Evolutionary conservation across 2,888 invertebrate species (phyloP).

Genomic region (Drosophila diplacantha): DNA sequence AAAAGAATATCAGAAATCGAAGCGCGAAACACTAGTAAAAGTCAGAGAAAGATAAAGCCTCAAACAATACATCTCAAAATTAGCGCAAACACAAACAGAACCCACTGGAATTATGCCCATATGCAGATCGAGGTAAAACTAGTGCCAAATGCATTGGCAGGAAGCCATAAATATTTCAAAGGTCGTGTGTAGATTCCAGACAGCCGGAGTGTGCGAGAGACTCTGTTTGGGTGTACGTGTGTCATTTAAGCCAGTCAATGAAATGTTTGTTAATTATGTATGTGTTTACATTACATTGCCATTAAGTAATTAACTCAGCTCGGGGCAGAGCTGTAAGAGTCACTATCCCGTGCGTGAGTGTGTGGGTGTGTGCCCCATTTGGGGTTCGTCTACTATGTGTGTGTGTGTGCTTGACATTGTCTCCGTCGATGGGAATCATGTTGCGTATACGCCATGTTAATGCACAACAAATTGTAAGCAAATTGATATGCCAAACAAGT

Average conservation of each 20-base stretch:
- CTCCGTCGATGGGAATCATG: slow-evolving; percentile 27
- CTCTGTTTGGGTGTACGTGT: slow-evolving; percentile 25
- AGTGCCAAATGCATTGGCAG: slow-evolving; percentile 17
- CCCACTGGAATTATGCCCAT: slow-evolving; percentile 48
- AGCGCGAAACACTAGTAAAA: slow-evolving; percentile 14
- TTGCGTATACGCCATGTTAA: slow-evolving; percentile 46
- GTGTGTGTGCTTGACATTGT: slow-evolving; percentile 29
- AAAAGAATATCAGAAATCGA: slow-evolving; percentile 19
- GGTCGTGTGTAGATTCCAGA: slow-evolving; percentile 46
- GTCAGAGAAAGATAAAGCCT: not conserved
- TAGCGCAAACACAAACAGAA: not conserved
- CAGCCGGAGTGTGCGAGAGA: slow-evolving; percentile 14
- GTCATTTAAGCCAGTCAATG: slow-evolving; percentile 61
- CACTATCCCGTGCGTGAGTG: not conserved
- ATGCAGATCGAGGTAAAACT: slow-evolving; percentile 45
- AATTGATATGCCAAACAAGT: slow-evolving; percentile 37
- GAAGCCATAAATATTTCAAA: slow-evolving; percentile 55
- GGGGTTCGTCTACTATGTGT: slow-evolving; percentile 2
- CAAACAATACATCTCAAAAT: not conserved
- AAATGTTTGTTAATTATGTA: slow-evolving; percentile 66
- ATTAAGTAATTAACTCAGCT: slow-evolving; percentile 68
- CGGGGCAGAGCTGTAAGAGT: slow-evolving; percentile 37
- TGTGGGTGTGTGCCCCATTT: slow-evolving; percentile 19
- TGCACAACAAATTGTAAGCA: slow-evolving; percentile 38
- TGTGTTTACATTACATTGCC: slow-evolving; percentile 60